Evolutionary conservation across 2,113 vertebrate species (phyloP).

Genomic region (Pavo muticus): DNA sequence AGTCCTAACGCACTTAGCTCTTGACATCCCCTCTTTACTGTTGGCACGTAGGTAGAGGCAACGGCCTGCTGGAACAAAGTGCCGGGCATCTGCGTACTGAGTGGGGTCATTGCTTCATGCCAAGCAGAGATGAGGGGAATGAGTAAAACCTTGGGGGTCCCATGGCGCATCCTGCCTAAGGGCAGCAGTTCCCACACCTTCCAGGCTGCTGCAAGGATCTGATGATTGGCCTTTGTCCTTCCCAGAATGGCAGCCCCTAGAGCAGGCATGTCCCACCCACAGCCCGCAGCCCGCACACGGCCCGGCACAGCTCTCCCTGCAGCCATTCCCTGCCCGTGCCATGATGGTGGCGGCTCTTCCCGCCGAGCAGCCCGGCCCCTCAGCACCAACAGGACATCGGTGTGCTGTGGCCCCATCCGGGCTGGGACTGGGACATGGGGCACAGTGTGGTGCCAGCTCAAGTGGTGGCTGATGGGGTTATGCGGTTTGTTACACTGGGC

Average conservation of each 20-base stretch:
- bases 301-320: too few relatives aligned
- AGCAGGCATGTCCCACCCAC: too few relatives aligned
- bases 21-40: neutral
- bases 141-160: neutral
- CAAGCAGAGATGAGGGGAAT: fast-evolving
- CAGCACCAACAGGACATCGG: too few relatives aligned
- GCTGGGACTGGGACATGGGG: too few relatives aligned
- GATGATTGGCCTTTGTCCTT: neutral
- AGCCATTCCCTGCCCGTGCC: too few relatives aligned
- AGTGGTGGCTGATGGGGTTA: too few relatives aligned
- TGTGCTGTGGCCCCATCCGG: too few relatives aligned
- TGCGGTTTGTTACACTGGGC: too few relatives aligned
- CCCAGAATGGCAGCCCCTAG: neutral
- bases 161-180: neutral
- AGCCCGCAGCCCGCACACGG: too few relatives aligned
- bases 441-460: too few relatives aligned
- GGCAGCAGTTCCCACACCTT: neutral
- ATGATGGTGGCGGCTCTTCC: too few relatives aligned
- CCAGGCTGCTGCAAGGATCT: neutral
- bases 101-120: fast-evolving
- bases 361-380: too few relatives aligned
- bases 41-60: neutral
- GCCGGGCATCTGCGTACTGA: fast-evolving
- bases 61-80: neutral
- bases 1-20: neutral